Evolutionary conservation across 2,888 invertebrate species (phyloP).

Genomic region (Hermodice carunculata): DNA sequence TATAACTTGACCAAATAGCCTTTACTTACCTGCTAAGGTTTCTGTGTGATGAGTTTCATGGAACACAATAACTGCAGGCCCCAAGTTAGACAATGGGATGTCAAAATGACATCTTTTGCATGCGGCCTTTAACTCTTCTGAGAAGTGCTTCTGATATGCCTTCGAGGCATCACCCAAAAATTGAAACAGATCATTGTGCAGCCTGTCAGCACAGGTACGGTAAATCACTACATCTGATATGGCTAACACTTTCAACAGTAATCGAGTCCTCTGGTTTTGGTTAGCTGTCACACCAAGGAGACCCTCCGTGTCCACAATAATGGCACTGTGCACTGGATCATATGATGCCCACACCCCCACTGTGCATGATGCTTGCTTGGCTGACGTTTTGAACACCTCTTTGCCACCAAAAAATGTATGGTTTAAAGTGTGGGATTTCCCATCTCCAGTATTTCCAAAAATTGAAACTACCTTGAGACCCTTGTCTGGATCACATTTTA

Average conservation of each 20-base stretch:
- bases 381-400: constrained; percentile 78
- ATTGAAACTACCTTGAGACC: constrained; percentile 82
- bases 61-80: constrained; percentile 83
- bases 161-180: constrained; percentile 84
- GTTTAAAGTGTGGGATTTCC: constrained; percentile 85
- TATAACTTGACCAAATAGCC: too few species aligned
- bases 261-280: constrained; percentile 77
- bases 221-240: constrained; percentile 86
- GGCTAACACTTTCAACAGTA: constrained; percentile 82
- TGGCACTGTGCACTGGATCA: constrained; percentile 76
- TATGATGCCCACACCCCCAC: constrained; percentile 84
- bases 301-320: constrained; percentile 87
- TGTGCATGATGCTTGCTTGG: constrained; percentile 80
- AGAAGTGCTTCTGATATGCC: constrained; percentile 82
- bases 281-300: constrained; percentile 76
- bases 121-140: constrained; percentile 68
- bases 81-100: constrained; percentile 74
- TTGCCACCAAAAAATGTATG: constrained; percentile 78
- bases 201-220: constrained; percentile 80
- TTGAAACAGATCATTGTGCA: constrained; percentile 81
- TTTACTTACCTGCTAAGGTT: constrained; percentile 71
- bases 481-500: constrained; percentile 60
- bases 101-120: constrained; percentile 71
- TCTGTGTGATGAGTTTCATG: constrained; percentile 84
- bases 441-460: constrained; percentile 88